Evolutionary conservation across 2,888 invertebrate genomes (phyloP), one percentile per base, ranked within the genome.

Genomic region (Nymphalis c-album): DNA sequence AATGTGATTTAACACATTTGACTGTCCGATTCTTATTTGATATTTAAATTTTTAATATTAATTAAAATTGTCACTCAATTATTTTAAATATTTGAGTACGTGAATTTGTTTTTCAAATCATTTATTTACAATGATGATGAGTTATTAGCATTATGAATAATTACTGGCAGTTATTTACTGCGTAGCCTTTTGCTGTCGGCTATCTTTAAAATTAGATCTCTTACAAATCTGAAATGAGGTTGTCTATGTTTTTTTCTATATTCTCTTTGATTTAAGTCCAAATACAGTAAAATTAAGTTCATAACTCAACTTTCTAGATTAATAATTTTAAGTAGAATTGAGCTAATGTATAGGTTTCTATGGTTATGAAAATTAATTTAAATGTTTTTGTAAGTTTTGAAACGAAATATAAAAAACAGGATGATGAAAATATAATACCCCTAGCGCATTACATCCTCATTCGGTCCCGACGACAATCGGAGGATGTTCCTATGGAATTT

Each of bases 401-500:
- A 26, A 57, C 8, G n/a, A 3, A 46, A 65, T 60, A 65, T 47
- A 31, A 63, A n/a, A 40, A 22, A 55, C 66, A 60, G 62, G 60
- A 67, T 59, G 63, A 63, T 51, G 50, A 63, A 69, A 63, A 65
- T 66, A 59, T 64, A 63, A 53, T 35, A 51, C 35, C 53, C 53
- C 31, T 55, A 26, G 51, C 35, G 62, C 40, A 35, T 59, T 18
- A 57, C 60, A 62, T 67, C 69, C 69, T 67, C 69, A 70, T 70
- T 71, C 69, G 67, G 62, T 69, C 73, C 71, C 71, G 71, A 68
- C 78, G 70, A 86, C 90, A 89, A 89, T 89, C 87, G 85, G 86
- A 90, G 90, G 90, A 90, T 90, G 87, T 85, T 79, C 76, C 78
- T 74, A 83, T 83, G 84, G 85, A 86, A 86, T 86, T 86, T 84